phyloP scores from a whole-genome alignment of 2,797 vertebrate genomes.

The Paguma larvata region DNA sequence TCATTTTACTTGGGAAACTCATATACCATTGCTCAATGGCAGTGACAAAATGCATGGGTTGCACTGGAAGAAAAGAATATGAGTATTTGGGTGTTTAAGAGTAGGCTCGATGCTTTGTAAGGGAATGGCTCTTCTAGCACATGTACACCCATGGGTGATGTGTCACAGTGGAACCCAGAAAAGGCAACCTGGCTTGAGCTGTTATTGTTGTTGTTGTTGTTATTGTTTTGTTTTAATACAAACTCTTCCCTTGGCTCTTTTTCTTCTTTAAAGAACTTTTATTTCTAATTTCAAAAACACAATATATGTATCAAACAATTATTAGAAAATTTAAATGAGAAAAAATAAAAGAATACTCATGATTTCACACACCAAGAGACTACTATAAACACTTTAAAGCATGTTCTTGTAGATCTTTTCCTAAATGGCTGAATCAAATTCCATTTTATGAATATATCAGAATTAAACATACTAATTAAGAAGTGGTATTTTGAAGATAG shows the following conservation, averaged over 20 bases:
- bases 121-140: neutral
- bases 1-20: neutral
- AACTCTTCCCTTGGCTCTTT: neutral
- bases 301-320: neutral
- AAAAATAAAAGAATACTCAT: neutral
- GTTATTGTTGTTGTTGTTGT: neutral
- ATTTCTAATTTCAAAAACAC: neutral
- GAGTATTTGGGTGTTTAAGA: neutral
- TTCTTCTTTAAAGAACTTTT: neutral
- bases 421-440: neutral
- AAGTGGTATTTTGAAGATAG: neutral
- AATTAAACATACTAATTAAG: neutral
- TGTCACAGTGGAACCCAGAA: neutral
- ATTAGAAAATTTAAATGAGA: neutral
- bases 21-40: neutral
- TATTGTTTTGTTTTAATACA: neutral
- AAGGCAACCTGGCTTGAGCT: neutral
- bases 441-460: neutral
- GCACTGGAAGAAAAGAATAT: neutral
- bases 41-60: neutral
- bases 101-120: neutral
- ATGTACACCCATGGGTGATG: neutral
- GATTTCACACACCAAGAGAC: neutral
- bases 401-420: neutral
- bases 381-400: neutral